Conservation (phyloP, 2,113 vertebrate species). For the zebrafish (Danio rerio) region DNA sequence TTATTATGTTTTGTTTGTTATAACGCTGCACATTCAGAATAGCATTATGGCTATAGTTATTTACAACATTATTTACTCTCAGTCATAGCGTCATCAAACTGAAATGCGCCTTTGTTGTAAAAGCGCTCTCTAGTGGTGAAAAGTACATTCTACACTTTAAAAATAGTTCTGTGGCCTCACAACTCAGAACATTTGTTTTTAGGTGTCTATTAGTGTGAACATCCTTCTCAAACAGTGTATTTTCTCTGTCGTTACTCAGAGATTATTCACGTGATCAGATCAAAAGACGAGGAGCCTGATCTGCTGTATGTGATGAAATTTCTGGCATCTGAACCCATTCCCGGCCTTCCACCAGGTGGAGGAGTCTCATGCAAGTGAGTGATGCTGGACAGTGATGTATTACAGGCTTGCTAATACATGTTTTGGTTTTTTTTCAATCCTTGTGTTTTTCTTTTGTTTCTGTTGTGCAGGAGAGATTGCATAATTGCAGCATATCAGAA, state of each 20-base stretch:
- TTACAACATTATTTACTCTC: too few relatives aligned
- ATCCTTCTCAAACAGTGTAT: background rate
- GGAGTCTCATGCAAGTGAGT: conserved; percentile 85
- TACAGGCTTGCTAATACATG: too few relatives aligned
- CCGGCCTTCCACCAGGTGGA: conserved; percentile 79
- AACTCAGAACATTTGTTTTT: too few relatives aligned
- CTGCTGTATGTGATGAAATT: conserved; percentile 78
- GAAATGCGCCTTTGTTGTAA: too few relatives aligned
- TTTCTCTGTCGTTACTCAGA: conserved; percentile 67
- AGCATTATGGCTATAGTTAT: too few relatives aligned
- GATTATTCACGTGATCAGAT: conserved; percentile 69
- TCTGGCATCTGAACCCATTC: conserved; percentile 76
- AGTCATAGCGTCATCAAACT: too few relatives aligned
- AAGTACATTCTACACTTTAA: too few relatives aligned
- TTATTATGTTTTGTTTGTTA: too few relatives aligned
- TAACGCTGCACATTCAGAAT: too few relatives aligned
- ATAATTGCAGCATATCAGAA: conserved; percentile 79
- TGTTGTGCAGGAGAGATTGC: conserved; percentile 72
- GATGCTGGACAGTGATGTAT: background rate
- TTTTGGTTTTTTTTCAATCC: background rate
- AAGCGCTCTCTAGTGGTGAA: too few relatives aligned
- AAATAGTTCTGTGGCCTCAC: too few relatives aligned
- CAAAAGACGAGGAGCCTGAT: conserved; percentile 73
- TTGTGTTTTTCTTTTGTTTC: conserved; percentile 8
- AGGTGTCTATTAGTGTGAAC: too few relatives aligned